Evolutionary conservation across 2,888 invertebrate species (phyloP).

Genomic region (Eucera pruinosa): DNA sequence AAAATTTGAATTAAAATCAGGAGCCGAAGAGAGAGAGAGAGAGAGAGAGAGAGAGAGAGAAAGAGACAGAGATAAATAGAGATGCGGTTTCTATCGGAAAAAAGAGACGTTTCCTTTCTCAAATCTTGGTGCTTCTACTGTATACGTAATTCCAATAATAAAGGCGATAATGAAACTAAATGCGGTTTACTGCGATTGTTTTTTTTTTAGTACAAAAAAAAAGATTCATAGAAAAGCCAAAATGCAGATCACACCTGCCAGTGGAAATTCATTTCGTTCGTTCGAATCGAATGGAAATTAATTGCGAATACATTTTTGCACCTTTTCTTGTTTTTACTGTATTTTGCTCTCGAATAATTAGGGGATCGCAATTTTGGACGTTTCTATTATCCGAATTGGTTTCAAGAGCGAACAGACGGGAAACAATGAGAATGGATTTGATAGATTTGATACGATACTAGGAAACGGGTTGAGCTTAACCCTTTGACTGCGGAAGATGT

Average conservation of each 20-base stretch:
- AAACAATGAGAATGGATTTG: too few relatives aligned
- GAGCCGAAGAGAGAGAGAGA: constrained; percentile 22
- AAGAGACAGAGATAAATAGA: constrained; percentile 10
- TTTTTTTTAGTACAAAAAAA: constrained; percentile 43
- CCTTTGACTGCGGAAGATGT: too few relatives aligned
- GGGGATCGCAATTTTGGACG: too few relatives aligned
- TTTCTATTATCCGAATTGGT: too few relatives aligned
- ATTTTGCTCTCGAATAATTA: too few relatives aligned
- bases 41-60: constrained; percentile 11
- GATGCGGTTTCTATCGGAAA: constrained; percentile 27
- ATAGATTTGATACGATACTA: too few relatives aligned
- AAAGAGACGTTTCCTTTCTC: constrained; percentile 20
- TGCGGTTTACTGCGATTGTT: constrained; percentile 47
- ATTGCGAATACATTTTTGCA: too few relatives aligned
- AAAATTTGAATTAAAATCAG: constrained; percentile 23
- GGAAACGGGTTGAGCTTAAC: too few relatives aligned
- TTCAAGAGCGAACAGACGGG: too few relatives aligned
- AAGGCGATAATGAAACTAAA: constrained; percentile 50
- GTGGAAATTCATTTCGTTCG: constrained; percentile 37
- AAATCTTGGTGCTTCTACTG: constrained; percentile 47
- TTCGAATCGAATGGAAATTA: not conserved
- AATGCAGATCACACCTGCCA: constrained; percentile 64
- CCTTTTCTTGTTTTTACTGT: too few relatives aligned
- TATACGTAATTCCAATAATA: constrained; percentile 40
- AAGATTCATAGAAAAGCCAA: constrained; percentile 55